Percentiles rank a stretch among this genome's conserved stretches.
phyloP scores from a whole-genome alignment of 1,140 invertebrate genomes.

The Kradibia gibbosae region DNA sequence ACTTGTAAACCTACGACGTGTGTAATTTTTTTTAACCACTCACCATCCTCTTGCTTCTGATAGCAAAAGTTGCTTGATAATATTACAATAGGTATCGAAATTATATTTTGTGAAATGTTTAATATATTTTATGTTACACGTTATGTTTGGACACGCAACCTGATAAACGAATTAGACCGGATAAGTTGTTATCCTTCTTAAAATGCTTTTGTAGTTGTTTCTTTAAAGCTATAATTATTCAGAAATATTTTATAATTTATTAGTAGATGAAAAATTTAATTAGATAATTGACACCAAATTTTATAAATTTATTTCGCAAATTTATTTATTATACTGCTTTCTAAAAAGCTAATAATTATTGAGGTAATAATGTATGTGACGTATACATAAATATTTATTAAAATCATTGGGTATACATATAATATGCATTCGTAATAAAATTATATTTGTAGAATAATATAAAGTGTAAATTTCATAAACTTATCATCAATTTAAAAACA shows the following conservation, averaged over 20 bases:
- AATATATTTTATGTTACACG: neutral
- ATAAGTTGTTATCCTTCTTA: too few species aligned
- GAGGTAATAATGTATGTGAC: neutral
- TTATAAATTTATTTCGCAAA: neutral
- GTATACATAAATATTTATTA: neutral
- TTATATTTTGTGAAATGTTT: neutral
- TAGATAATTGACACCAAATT: neutral
- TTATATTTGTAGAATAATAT: neutral
- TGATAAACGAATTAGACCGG: neutral
- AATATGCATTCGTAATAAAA: neutral
- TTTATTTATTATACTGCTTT: neutral
- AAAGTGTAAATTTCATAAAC: too few species aligned
- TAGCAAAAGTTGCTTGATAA: constrained; percentile 26
- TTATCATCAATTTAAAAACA: too few species aligned
- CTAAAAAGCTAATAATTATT: neutral
- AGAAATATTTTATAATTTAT: constrained; percentile 7
- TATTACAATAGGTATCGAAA: neutral
- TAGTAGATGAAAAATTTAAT: neutral
- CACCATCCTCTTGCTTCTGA: neutral
- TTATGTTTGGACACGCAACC: neutral
- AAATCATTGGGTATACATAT: neutral
- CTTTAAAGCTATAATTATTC: neutral
- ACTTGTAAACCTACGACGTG: neutral
- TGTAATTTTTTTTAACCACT: constrained; percentile 15
- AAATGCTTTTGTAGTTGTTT: too few species aligned